Percentiles rank a stretch among this genome's conserved stretches.
These are phyloP conservation scores for Luidia sarsii DNA, from an alignment of 53 echinoderm and acorn worm genomes.

Conservation along the genomic window DNA sequence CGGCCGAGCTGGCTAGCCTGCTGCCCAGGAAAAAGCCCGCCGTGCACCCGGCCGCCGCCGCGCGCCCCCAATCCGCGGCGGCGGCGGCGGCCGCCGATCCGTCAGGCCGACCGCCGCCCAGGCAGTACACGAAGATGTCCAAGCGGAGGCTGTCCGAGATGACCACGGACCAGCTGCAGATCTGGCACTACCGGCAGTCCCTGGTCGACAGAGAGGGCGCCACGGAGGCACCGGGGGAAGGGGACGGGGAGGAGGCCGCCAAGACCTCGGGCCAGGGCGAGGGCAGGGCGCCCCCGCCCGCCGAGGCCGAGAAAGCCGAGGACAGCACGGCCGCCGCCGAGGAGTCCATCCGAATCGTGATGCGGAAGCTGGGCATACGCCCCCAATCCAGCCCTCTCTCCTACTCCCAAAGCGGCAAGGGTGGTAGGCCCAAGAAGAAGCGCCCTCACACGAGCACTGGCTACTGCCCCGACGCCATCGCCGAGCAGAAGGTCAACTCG, in stretches of 20 bases:
- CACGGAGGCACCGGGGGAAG: neutral
- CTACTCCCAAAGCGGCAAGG: conserved; percentile 10
- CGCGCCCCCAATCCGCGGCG: neutral
- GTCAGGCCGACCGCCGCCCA: neutral
- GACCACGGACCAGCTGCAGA: conserved; percentile 65
- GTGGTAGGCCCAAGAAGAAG: conserved; percentile 13
- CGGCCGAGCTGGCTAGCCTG: conserved; percentile 75
- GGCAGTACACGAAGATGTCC: conserved; percentile 66
- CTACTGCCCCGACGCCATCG: neutral
- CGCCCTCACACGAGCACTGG: conserved; percentile 52
- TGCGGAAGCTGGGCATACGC: conserved; percentile 39
- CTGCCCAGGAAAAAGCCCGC: conserved; percentile 73
- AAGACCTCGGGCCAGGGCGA: neutral
- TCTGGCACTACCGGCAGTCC: conserved; percentile 69
- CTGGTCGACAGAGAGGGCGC: conserved; percentile 27
- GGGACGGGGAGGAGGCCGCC: neutral
- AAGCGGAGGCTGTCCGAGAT: conserved; percentile 69
- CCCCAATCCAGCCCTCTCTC: conserved; percentile 38
- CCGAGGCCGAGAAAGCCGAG: neutral
- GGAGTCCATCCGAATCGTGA: conserved; percentile 23
- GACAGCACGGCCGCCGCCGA: conserved; percentile 1
- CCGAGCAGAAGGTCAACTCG: conserved; percentile 19
- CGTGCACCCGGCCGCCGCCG: neutral
- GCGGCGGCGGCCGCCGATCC: conserved; percentile 2
- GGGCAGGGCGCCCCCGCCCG: neutral